Conservation (phyloP, 1,140 invertebrate genomes). For the Drosophila carrolli region DNA sequence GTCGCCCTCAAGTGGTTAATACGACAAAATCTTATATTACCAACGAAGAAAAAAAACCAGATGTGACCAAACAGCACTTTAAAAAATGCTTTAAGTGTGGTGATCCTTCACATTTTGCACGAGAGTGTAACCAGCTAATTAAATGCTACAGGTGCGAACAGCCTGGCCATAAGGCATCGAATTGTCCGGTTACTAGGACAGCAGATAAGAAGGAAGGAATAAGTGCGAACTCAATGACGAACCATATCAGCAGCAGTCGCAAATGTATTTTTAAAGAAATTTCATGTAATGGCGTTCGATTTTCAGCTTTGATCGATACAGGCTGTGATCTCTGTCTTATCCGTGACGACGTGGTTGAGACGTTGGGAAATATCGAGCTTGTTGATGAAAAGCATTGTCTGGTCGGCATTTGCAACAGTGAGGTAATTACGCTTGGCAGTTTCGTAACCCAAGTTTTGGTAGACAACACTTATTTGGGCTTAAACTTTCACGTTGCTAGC, state of each 20-base stretch:
- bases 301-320: not conserved
- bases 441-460: too few relatives aligned
- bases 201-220: not conserved
- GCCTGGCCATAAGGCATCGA: not conserved
- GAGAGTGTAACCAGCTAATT: not conserved
- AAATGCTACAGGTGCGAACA: not conserved
- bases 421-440: too few relatives aligned
- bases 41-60: not conserved
- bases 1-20: not conserved
- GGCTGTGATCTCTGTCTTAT: too few relatives aligned
- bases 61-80: not conserved
- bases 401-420: too few relatives aligned
- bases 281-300: not conserved
- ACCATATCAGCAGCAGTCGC: not conserved
- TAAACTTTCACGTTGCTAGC: too few relatives aligned
- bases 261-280: too few relatives aligned
- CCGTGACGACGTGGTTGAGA: too few relatives aligned
- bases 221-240: not conserved
- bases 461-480: too few relatives aligned
- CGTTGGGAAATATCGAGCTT: too few relatives aligned
- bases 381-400: too few relatives aligned
- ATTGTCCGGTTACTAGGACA: not conserved
- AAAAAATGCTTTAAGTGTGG: not conserved
- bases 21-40: not conserved
- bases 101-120: not conserved